phyloP scores from a whole-genome alignment of 2,113 vertebrate species.

The Clarias macrocephalus region DNA sequence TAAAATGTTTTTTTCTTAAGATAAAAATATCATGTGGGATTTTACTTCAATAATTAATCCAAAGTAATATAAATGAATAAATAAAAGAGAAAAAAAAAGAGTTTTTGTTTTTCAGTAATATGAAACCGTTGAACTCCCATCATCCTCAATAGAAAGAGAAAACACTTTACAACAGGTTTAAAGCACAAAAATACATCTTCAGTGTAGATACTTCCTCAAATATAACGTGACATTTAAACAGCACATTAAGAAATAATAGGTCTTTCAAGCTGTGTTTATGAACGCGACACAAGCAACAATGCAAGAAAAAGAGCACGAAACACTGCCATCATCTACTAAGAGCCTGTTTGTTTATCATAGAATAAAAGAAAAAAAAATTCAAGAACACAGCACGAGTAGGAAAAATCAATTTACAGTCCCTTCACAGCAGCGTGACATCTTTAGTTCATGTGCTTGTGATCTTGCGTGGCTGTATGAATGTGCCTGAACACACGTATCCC shows the following conservation, averaged over 20 bases:
- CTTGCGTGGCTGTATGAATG: neutral
- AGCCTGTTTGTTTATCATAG: neutral
- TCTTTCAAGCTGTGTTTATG: neutral
- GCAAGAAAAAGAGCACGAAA: neutral
- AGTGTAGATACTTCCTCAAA: neutral
- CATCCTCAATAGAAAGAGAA: neutral
- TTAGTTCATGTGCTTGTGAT: conserved; percentile 12
- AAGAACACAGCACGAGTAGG: neutral
- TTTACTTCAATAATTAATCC: neutral
- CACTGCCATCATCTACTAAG: neutral
- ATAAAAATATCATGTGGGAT: neutral
- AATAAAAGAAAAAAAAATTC: neutral
- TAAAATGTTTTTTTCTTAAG: neutral
- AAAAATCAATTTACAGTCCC: conserved; percentile 19
- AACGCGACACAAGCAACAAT: neutral
- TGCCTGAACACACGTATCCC: neutral
- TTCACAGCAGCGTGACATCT: neutral
- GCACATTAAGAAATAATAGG: neutral
- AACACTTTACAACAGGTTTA: neutral
- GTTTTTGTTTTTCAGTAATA: neutral
- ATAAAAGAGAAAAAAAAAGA: neutral
- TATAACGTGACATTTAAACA: neutral
- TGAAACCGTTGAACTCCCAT: neutral
- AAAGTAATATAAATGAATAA: neutral
- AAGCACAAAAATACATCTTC: neutral